phyloP scores from a whole-genome alignment of 1,140 invertebrate genomes.

The Tachypleus tridentatus region DNA sequence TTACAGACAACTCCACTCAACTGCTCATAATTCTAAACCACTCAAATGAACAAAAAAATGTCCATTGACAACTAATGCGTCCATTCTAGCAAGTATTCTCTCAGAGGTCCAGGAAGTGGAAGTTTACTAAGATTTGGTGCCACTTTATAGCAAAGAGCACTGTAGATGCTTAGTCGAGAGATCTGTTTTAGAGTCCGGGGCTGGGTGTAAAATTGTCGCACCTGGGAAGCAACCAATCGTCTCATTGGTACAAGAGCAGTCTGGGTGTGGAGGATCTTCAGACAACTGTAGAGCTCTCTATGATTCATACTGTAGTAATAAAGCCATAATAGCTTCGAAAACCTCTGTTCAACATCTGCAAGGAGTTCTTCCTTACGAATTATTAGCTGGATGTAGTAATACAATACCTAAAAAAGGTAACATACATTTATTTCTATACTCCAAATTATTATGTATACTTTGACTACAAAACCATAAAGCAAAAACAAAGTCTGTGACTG shows the following conservation, averaged over 20 bases:
- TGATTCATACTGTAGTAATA: slow-evolving; percentile 56
- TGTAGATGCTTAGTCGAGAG: slow-evolving; percentile 49
- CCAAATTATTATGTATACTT: too few relatives aligned
- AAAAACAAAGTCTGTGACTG: too few relatives aligned
- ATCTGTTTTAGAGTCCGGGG: slow-evolving; percentile 46
- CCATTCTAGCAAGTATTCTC: slow-evolving; percentile 56
- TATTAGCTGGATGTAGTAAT: slow-evolving; percentile 54
- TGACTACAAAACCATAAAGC: too few relatives aligned
- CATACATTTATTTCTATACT: neutral
- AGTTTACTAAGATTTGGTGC: slow-evolving; percentile 50
- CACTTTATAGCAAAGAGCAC: slow-evolving; percentile 42
- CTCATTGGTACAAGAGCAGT: slow-evolving; percentile 50
- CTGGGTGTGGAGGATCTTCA: slow-evolving; percentile 46
- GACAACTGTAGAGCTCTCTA: slow-evolving; percentile 45
- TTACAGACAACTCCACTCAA: too few relatives aligned
- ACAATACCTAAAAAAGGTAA: slow-evolving; percentile 32
- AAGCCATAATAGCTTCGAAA: slow-evolving; percentile 49
- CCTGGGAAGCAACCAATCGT: slow-evolving; percentile 44
- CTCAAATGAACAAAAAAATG: too few relatives aligned
- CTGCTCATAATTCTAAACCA: too few relatives aligned
- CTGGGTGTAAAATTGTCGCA: slow-evolving; percentile 46
- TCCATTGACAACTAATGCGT: slow-evolving; percentile 28
- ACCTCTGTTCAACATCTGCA: slow-evolving; percentile 45
- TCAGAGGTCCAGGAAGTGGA: slow-evolving; percentile 49
- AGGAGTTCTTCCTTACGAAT: slow-evolving; percentile 52